Conservation (phyloP, 30 jellyfish, hydroid and myxozoan species). For the Cassiopea andromeda region DNA sequence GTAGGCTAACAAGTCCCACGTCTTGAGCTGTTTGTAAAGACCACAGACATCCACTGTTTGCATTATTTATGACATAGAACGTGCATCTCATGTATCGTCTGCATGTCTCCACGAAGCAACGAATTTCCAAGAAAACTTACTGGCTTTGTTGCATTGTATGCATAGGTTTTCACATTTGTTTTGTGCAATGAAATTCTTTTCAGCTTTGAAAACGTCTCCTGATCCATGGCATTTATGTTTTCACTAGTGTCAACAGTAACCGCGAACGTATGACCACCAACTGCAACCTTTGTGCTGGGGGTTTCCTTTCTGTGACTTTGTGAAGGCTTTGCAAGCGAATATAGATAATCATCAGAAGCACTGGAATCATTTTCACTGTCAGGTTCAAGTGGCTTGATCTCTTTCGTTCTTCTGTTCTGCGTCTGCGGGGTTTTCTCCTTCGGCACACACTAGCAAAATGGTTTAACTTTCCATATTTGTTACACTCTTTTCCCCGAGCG, state of each 20-base stretch:
- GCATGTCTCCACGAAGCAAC: constrained; percentile 22
- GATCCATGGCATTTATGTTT: constrained; percentile 40
- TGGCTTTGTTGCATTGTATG: constrained; percentile 35
- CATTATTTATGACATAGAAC: constrained; percentile 24
- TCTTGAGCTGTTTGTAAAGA: constrained; percentile 38
- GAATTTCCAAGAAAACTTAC: constrained; percentile 32
- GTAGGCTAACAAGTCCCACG: constrained; percentile 31
- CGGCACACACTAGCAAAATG: constrained; percentile 19
- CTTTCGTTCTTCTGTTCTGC: not conserved
- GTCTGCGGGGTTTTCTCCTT: not conserved
- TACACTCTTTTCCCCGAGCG: constrained; percentile 19
- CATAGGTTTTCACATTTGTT: constrained; percentile 41
- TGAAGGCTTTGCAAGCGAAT: constrained; percentile 1
- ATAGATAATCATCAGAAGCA: constrained; percentile 29
- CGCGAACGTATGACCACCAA: constrained; percentile 4
- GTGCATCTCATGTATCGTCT: constrained; percentile 18
- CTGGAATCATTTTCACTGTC: constrained; percentile 15
- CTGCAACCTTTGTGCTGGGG: constrained; percentile 33
- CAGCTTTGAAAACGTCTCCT: constrained; percentile 10
- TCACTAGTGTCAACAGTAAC: constrained; percentile 45
- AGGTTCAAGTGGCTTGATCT: not conserved
- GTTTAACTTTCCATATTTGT: not conserved
- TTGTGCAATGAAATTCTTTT: constrained; percentile 17
- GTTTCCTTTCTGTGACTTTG: not conserved
- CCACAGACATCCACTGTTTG: constrained; percentile 25